Percentiles rank a stretch among this genome's conserved stretches.
Evolutionary conservation across 2,888 invertebrate species (phyloP).

Genomic region (Cephonodes hylas): DNA sequence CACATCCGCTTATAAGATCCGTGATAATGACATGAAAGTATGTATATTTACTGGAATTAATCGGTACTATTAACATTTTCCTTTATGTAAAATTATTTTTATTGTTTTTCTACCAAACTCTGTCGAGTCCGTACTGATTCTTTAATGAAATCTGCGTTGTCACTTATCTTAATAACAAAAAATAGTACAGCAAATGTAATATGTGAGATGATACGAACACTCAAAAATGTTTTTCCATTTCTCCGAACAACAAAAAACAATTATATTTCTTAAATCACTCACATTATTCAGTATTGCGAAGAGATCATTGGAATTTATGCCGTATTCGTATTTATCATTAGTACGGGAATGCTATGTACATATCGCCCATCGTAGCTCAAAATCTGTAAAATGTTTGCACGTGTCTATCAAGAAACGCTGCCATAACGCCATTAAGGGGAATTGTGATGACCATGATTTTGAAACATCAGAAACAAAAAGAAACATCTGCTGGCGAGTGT

Average conservation of each 20-base stretch:
- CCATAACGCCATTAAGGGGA: not conserved
- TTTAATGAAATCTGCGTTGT: no score
- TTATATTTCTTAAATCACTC: not conserved
- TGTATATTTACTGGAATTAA: no score
- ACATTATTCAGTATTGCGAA: not conserved
- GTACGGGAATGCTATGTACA: not conserved
- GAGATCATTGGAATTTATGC: not conserved
- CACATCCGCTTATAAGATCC: no score
- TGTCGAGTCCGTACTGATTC: no score
- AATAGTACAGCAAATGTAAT: no score
- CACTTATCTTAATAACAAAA: no score
- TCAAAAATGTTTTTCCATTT: not conserved
- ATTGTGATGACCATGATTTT: not conserved
- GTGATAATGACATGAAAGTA: no score
- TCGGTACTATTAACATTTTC: no score
- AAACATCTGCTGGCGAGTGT: no score
- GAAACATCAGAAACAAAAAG: not conserved
- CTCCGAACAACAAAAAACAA: not conserved
- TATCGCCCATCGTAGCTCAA: not conserved
- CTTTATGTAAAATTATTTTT: no score
- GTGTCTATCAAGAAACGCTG: not conserved
- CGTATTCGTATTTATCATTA: not conserved
- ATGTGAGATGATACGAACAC: not conserved
- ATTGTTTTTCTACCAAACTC: no score
- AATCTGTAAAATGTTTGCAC: conserved; percentile 5